phyloP scores from a whole-genome alignment of 2,888 invertebrate species.

The Orchesellides sinensis region DNA sequence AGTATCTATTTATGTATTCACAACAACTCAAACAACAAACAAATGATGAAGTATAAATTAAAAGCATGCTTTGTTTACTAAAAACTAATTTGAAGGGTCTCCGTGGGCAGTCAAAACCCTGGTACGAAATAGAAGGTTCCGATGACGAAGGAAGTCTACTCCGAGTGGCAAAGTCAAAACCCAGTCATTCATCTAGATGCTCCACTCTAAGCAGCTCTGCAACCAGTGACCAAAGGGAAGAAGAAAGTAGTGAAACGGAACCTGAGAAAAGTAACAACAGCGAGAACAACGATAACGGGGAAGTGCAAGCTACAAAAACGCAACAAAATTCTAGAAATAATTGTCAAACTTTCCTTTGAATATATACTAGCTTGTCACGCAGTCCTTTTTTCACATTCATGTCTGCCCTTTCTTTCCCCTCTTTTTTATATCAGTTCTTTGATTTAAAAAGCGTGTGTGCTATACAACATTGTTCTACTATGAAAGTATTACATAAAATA shows the following conservation, averaged over 20 bases:
- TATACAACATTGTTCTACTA: too few relatives aligned
- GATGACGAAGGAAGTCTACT: conserved; percentile 73
- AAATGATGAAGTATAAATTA: too few relatives aligned
- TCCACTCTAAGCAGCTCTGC: conserved; percentile 37
- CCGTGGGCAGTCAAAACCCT: conserved; percentile 69
- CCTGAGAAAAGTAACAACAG: conserved; percentile 27
- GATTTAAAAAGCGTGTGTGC: too few relatives aligned
- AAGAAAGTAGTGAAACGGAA: conserved; percentile 31
- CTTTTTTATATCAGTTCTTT: too few relatives aligned
- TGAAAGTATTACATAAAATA: too few relatives aligned
- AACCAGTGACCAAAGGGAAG: not conserved
- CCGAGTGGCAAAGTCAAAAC: conserved; percentile 58
- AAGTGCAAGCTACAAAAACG: not conserved
- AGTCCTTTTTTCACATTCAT: not conserved
- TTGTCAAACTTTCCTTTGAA: conserved; percentile 69
- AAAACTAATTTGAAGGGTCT: conserved; percentile 21
- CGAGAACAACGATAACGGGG: conserved; percentile 28
- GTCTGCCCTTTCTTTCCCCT: too few relatives aligned
- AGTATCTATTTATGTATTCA: too few relatives aligned
- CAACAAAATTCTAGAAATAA: conserved; percentile 50
- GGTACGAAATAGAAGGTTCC: conserved; percentile 74
- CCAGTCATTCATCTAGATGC: conserved; percentile 60
- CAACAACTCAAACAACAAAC: too few relatives aligned
- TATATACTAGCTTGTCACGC: conserved; percentile 22
- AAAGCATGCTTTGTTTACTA: too few relatives aligned